These are phyloP conservation scores for Rhinopithecus roxellana DNA, from an alignment of 2,113 vertebrate species.

Conservation along the genomic window DNA sequence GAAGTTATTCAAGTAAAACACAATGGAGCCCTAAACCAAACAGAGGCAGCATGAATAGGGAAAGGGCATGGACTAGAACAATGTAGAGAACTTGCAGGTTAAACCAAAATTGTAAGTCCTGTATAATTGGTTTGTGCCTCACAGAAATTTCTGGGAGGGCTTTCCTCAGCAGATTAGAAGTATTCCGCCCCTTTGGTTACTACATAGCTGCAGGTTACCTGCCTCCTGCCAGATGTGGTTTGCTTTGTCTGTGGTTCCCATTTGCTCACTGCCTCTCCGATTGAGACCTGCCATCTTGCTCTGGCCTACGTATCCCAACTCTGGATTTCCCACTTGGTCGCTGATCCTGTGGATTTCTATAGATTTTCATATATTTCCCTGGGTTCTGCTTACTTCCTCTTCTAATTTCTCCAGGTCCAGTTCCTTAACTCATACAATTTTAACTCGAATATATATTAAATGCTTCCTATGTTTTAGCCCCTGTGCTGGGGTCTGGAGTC, in stretches of 20 bases:
- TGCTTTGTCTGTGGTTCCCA: not conserved
- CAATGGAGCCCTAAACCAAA: not conserved
- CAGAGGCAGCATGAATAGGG: not conserved
- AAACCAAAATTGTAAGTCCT: not conserved
- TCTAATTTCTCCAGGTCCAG: not conserved
- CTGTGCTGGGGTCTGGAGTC: not conserved
- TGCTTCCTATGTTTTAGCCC: not conserved
- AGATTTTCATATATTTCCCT: not conserved
- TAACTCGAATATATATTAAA: not conserved
- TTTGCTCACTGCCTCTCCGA: not conserved
- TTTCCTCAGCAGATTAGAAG: not conserved
- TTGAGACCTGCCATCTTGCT: not conserved
- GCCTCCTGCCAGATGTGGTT: not conserved
- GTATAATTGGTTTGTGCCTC: not conserved
- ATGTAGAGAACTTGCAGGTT: not conserved
- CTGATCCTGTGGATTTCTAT: not conserved
- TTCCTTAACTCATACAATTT: not conserved
- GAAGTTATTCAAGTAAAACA: not conserved
- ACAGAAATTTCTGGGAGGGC: not conserved
- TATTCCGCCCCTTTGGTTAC: not conserved
- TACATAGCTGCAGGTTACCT: not conserved
- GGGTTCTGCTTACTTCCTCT: not conserved
- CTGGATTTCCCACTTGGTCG: not conserved
- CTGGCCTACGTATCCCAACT: not conserved
- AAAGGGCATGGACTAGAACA: not conserved